phyloP scores from a whole-genome alignment of 2,797 vertebrate genomes.

The Aulostomus chinensis region DNA sequence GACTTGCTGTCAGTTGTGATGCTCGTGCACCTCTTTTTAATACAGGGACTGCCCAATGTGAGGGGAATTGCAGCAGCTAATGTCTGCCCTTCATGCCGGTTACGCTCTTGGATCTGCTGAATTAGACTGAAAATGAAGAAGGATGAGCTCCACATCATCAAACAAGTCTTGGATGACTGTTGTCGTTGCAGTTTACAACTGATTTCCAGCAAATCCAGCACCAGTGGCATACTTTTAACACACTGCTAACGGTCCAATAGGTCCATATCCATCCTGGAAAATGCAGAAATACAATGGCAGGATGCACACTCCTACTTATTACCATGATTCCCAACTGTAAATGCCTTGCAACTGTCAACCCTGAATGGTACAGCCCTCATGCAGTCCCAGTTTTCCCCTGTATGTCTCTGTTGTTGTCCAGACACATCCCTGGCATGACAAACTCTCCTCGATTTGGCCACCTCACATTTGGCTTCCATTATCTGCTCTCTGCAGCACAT shows the following conservation, averaged over 20 bases:
- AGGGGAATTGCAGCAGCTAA: conserved; percentile 18
- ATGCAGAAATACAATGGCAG: too few relatives aligned
- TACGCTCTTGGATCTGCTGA: conserved; percentile 4
- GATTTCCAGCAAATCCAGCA: not conserved
- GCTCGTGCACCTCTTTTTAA: conserved; percentile 33
- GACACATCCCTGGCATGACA: conserved; percentile 13
- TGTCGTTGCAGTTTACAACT: not conserved
- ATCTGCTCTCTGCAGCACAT: conserved; percentile 36
- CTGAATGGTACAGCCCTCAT: not conserved
- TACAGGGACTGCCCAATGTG: conserved; percentile 12
- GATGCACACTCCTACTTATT: too few relatives aligned
- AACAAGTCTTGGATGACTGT: conserved; percentile 24
- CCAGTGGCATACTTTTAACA: too few relatives aligned
- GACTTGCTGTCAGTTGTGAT: conserved; percentile 41
- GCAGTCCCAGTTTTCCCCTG: not conserved
- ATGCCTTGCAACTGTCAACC: too few relatives aligned
- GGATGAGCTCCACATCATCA: conserved; percentile 12
- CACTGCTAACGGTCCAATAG: too few relatives aligned
- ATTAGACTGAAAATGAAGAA: conserved; percentile 28
- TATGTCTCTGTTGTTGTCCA: conserved; percentile 11
- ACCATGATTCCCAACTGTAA: conserved; percentile 12
- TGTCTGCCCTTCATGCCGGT: not conserved
- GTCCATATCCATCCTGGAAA: too few relatives aligned
- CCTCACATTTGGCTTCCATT: conserved; percentile 28
- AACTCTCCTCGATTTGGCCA: conserved; percentile 10